These are phyloP conservation scores for Drosophila ironensis DNA, from an alignment of 1,140 invertebrate genomes.

Conservation along the genomic window DNA sequence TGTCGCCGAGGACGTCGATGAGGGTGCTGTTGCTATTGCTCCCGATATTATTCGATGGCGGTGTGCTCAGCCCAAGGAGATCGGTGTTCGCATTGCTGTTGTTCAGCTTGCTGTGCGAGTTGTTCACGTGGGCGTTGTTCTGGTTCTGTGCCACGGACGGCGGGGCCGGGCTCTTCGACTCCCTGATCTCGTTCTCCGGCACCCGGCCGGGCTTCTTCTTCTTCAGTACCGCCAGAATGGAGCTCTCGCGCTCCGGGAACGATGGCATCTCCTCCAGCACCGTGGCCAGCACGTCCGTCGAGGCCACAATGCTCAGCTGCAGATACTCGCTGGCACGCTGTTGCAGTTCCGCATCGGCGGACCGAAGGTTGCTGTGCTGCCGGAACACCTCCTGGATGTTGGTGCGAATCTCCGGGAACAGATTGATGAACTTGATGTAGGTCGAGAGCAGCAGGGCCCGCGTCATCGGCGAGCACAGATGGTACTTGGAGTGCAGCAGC, in stretches of 20 bases:
- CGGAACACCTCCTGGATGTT: slow-evolving; percentile 98
- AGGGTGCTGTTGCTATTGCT: slow-evolving; percentile 85
- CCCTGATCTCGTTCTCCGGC: slow-evolving; percentile 91
- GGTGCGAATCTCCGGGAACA: slow-evolving; percentile 98
- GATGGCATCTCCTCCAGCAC: slow-evolving; percentile 99
- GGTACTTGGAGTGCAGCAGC: slow-evolving; percentile 98
- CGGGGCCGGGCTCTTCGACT: slow-evolving; percentile 90
- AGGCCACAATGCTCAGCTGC: slow-evolving; percentile 97
- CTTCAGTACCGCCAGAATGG: slow-evolving; percentile 97
- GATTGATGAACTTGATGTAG: slow-evolving; percentile 99
- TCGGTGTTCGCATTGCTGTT: slow-evolving; percentile 87
- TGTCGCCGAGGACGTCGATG: slow-evolving; percentile 95
- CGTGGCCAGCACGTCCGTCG: slow-evolving; percentile 98
- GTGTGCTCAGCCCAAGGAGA: slow-evolving; percentile 92
- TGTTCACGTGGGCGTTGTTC: slow-evolving; percentile 83
- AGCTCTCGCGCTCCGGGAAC: slow-evolving; percentile 99
- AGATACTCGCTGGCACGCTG: slow-evolving; percentile 99
- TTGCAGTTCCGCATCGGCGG: slow-evolving; percentile 98
- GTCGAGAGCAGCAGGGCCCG: slow-evolving; percentile 97
- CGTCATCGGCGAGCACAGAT: slow-evolving; percentile 98
- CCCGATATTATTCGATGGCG: slow-evolving; percentile 87
- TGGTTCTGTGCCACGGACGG: slow-evolving; percentile 72
- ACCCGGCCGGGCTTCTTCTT: slow-evolving; percentile 98
- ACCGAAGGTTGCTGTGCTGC: slow-evolving; percentile 97
- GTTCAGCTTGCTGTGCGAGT: slow-evolving; percentile 83